These are phyloP conservation scores for Lethenteron camtschaticum DNA, from an alignment of 2,113 vertebrate species.

Conservation along the genomic window DNA sequence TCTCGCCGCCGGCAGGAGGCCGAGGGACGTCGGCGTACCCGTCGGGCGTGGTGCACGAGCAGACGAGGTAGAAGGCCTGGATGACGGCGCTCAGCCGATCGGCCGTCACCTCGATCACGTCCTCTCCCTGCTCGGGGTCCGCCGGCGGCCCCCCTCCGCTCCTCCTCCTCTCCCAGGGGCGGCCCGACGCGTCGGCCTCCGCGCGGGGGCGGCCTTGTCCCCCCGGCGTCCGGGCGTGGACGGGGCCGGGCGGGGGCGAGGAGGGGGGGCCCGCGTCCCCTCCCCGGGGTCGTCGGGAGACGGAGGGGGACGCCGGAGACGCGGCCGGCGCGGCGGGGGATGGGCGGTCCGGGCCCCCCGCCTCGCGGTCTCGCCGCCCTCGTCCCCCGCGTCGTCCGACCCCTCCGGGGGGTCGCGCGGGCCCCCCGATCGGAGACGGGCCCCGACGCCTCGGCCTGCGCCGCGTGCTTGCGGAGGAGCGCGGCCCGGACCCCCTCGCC, in stretches of 20 bases:
- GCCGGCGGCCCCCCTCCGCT: no score
- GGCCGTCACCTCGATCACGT: conserved; percentile 92
- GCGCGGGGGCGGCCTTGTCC: no score
- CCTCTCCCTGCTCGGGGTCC: conserved; percentile 28
- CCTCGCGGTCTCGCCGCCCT: no score
- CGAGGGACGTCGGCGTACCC: conserved; percentile 31
- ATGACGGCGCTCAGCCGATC: conserved; percentile 88
- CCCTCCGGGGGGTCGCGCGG: conserved; percentile 20
- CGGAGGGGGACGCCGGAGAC: no score
- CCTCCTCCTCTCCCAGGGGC: no score
- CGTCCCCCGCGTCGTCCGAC: conserved; percentile 9
- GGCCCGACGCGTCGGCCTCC: no score
- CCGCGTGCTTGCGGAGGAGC: conserved; percentile 6
- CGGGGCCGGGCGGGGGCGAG: no score
- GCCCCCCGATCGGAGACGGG: neutral
- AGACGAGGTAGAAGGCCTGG: conserved; percentile 95
- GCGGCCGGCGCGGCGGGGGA: no score
- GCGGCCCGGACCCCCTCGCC: conserved; percentile 21
- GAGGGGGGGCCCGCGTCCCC: no score
- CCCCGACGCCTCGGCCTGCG: conserved; percentile 12
- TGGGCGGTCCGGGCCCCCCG: no score
- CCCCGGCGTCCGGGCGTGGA: no score
- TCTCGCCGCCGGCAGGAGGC: neutral
- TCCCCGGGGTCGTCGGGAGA: no score
- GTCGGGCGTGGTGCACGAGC: conserved; percentile 91